Conservation (phyloP, 2,797 vertebrate species). For the Apogon hyalosoma region DNA sequence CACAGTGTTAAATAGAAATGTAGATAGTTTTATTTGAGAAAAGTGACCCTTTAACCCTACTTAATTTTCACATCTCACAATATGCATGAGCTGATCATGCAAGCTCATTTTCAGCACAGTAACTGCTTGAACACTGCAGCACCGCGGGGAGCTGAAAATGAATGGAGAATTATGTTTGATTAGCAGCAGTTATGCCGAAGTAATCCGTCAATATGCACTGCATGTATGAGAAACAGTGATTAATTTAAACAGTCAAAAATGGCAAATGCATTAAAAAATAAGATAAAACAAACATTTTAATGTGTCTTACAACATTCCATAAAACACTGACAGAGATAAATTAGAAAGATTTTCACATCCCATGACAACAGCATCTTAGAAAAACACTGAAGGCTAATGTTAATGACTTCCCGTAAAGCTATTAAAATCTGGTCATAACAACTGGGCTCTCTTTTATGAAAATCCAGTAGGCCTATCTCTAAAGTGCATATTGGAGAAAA, state of each 20-base stretch:
- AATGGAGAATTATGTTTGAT: conserved; percentile 50
- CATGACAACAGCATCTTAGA: conserved; percentile 54
- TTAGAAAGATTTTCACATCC: conserved; percentile 41
- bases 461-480: conserved; percentile 66
- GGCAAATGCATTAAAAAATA: conserved; percentile 38
- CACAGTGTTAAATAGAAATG: too few relatives aligned
- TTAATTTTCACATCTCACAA: conserved; percentile 17
- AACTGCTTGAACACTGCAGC: conserved; percentile 36
- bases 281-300: conserved; percentile 27
- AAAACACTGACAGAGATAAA: conserved; percentile 28
- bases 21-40: neutral
- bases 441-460: conserved; percentile 54
- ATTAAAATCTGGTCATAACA: conserved; percentile 67
- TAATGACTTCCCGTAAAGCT: conserved; percentile 69
- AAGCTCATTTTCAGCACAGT: conserved; percentile 24
- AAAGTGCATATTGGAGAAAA: conserved; percentile 66
- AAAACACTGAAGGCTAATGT: conserved; percentile 53
- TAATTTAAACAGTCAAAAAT: conserved; percentile 46
- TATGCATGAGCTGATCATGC: conserved; percentile 19
- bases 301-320: conserved; percentile 39
- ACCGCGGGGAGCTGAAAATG: conserved; percentile 28
- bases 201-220: conserved; percentile 43
- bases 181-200: conserved; percentile 21
- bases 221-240: conserved; percentile 29
- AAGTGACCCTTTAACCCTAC: neutral